These are phyloP conservation scores for Galaxias olidus DNA, from an alignment of 2,797 vertebrate species.

Conservation along the genomic window DNA sequence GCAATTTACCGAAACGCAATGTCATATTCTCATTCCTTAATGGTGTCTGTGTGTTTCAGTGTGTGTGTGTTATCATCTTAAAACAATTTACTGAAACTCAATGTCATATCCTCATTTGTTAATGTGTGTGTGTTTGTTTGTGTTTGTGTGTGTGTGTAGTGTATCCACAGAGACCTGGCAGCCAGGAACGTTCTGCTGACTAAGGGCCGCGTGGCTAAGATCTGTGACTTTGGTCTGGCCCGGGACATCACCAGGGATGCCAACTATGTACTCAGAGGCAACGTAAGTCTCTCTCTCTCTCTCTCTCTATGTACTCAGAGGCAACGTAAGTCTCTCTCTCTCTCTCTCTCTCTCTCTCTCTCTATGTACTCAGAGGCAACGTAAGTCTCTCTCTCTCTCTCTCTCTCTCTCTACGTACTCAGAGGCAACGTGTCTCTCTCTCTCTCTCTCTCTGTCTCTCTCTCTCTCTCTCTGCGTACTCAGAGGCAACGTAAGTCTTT, in stretches of 20 bases:
- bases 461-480: constrained; percentile 92
- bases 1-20: no score
- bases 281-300: constrained; percentile 79
- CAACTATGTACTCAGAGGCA: constrained; percentile 95
- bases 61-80: constrained; percentile 21
- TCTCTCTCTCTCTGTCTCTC: not conserved
- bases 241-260: constrained; percentile 96
- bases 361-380: no score
- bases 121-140: constrained; percentile 27
- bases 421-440: constrained; percentile 88
- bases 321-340: not conserved
- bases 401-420: constrained; percentile 73
- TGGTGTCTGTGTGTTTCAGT: constrained; percentile 10
- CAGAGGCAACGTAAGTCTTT: constrained; percentile 91
- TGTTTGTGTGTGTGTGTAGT: constrained; percentile 68
- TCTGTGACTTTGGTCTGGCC: constrained; percentile 97
- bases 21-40: not conserved
- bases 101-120: no score
- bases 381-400: not conserved
- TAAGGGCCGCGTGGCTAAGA: constrained; percentile 94
- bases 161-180: constrained; percentile 95
- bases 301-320: not conserved
- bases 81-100: no score
- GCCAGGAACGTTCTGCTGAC: constrained; percentile 96
- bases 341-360: not conserved